These are phyloP conservation scores for Leptopilina boulardi DNA, from an alignment of 1,140 invertebrate species.

Conservation along the genomic window DNA sequence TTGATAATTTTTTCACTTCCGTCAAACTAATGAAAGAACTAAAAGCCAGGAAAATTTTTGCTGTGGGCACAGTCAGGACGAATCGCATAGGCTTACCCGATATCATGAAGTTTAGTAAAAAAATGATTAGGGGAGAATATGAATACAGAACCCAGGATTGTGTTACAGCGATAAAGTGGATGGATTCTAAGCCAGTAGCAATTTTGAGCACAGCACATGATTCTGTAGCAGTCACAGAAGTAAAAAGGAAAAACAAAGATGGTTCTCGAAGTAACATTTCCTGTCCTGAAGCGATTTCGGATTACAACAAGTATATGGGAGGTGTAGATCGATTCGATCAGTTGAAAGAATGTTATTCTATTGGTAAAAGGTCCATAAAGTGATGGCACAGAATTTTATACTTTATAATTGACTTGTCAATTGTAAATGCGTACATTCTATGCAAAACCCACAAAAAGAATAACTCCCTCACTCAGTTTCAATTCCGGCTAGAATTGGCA, in stretches of 20 bases:
- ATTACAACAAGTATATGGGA: too few species aligned
- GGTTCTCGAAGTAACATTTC: constrained; percentile 49
- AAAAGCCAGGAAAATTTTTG: constrained; percentile 58
- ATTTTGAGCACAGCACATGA: constrained; percentile 60
- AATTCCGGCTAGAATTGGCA: constrained; percentile 29
- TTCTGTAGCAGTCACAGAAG: constrained; percentile 33
- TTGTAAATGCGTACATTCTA: constrained; percentile 39
- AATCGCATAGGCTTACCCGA: constrained; percentile 49
- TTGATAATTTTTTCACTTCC: constrained; percentile 36
- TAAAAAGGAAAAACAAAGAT: constrained; percentile 54
- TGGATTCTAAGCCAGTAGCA: constrained; percentile 66
- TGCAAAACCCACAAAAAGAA: constrained; percentile 38
- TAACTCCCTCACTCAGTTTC: neutral
- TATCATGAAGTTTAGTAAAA: constrained; percentile 59
- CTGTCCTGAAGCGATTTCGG: constrained; percentile 50
- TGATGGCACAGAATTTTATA: constrained; percentile 34
- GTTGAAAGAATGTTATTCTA: constrained; percentile 10
- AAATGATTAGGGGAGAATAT: constrained; percentile 61
- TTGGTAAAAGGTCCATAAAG: constrained; percentile 29
- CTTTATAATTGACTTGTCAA: constrained; percentile 32
- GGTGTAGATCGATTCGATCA: constrained; percentile 40
- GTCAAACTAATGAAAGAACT: constrained; percentile 56
- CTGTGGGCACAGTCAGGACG: too few species aligned
- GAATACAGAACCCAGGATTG: constrained; percentile 61
- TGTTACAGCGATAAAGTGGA: constrained; percentile 67